Evolutionary conservation across 2,797 vertebrate genomes (phyloP).

Genomic region (Morus bassanus): DNA sequence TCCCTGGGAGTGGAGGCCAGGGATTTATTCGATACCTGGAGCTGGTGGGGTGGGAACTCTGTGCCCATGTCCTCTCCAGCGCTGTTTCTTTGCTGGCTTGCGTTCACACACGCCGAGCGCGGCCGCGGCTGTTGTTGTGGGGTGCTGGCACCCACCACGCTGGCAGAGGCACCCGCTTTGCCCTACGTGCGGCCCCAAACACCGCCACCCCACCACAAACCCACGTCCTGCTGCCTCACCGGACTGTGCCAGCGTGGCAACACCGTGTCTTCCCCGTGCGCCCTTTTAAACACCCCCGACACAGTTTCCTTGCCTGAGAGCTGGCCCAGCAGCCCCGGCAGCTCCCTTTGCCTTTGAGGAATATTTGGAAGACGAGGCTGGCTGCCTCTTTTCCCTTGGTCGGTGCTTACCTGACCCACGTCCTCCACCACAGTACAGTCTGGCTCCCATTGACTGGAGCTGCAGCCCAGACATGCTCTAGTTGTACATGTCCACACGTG

Average conservation of each 20-base stretch:
- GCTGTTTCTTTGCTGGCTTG: neutral
- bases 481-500: neutral
- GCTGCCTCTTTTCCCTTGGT: neutral
- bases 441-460: neutral
- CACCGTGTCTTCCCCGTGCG: neutral
- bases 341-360: no score
- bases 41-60: neutral
- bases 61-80: neutral
- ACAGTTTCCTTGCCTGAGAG: neutral
- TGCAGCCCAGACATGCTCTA: neutral
- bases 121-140: fast-evolving
- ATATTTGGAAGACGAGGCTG: neutral
- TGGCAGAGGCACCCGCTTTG: neutral
- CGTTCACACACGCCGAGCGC: no score
- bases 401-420: neutral
- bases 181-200: fast-evolving
- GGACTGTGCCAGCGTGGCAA: neutral
- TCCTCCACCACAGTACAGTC: neutral
- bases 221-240: neutral
- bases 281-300: no score
- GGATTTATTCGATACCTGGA: neutral
- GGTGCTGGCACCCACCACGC: neutral
- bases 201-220: neutral
- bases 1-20: no score
- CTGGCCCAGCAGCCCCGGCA: neutral